phyloP scores from a whole-genome alignment of 2,888 invertebrate species.

The Parnassius apollo region DNA sequence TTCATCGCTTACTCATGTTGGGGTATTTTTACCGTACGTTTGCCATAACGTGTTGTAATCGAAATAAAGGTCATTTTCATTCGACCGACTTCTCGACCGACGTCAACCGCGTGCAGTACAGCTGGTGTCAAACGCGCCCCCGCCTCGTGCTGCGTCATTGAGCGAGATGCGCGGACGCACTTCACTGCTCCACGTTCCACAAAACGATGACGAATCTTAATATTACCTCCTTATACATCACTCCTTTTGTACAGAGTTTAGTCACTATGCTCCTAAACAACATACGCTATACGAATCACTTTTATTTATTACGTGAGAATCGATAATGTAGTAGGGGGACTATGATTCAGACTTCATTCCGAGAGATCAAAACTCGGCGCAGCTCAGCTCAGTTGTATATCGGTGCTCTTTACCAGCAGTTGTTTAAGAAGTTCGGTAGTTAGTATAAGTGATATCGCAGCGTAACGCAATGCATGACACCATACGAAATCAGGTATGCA shows the following conservation, averaged over 20 bases:
- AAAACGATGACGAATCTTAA: constrained; percentile 30
- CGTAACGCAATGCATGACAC: constrained; percentile 48
- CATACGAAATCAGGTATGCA: constrained; percentile 51
- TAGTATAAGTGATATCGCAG: constrained; percentile 13
- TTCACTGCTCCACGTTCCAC: constrained; percentile 38
- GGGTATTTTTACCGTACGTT: constrained; percentile 30
- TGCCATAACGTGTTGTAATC: background rate
- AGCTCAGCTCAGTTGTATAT: constrained; percentile 51
- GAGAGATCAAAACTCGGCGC: constrained; percentile 31
- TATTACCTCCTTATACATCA: constrained; percentile 41
- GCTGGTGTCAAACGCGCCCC: constrained; percentile 44
- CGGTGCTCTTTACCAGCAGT: constrained; percentile 39
- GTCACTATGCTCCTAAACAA: constrained; percentile 38
- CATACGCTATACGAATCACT: constrained; percentile 44
- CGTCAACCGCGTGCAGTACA: constrained; percentile 46
- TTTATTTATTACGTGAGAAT: constrained; percentile 28
- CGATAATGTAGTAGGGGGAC: constrained; percentile 35
- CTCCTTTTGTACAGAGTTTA: constrained; percentile 39
- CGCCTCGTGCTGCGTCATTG: constrained; percentile 47
- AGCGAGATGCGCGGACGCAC: constrained; percentile 41
- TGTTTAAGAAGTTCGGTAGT: constrained; percentile 28
- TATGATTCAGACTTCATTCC: constrained; percentile 35
- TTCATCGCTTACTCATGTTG: constrained; percentile 37
- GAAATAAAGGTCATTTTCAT: constrained; percentile 23
- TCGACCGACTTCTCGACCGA: constrained; percentile 12